Conservation (phyloP, 2,888 invertebrate species). For the Mesoligia furuncula region DNA sequence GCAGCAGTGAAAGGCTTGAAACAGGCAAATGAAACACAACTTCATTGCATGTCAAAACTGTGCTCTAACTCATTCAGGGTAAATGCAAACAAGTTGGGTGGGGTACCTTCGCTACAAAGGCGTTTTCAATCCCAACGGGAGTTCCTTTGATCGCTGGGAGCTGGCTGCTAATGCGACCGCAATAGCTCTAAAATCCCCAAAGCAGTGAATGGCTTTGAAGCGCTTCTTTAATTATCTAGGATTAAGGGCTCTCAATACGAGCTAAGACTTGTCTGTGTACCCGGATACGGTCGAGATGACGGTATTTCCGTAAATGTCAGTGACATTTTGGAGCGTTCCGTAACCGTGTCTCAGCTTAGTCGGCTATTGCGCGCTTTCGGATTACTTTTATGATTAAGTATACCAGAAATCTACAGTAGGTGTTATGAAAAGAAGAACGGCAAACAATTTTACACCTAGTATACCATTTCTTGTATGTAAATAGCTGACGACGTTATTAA, state of each 20-base stretch:
- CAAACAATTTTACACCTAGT: slow-evolving; percentile 1
- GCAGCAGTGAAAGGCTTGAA: not conserved
- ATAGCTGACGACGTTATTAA: not conserved
- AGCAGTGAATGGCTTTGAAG: slow-evolving; percentile 2
- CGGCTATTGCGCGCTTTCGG: not conserved
- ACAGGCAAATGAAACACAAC: too few relatives aligned
- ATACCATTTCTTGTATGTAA: not conserved
- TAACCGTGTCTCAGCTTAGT: not conserved
- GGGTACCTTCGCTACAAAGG: not conserved
- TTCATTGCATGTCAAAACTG: not conserved
- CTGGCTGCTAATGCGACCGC: not conserved
- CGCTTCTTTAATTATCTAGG: not conserved
- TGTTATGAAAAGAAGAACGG: not conserved
- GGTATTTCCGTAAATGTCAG: not conserved
- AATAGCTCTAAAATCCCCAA: slow-evolving; percentile 2
- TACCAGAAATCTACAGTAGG: not conserved
- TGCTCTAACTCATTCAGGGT: too few relatives aligned
- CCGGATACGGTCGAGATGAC: not conserved
- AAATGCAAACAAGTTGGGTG: not conserved
- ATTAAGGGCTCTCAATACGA: not conserved
- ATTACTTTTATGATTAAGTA: slow-evolving; percentile 5
- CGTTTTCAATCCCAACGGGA: not conserved
- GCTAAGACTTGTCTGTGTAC: not conserved
- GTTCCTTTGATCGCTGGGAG: slow-evolving; percentile 3
- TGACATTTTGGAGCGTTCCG: not conserved